Evolutionary conservation across 1,140 invertebrate species (phyloP).

Genomic region (Palaemon carinicauda): DNA sequence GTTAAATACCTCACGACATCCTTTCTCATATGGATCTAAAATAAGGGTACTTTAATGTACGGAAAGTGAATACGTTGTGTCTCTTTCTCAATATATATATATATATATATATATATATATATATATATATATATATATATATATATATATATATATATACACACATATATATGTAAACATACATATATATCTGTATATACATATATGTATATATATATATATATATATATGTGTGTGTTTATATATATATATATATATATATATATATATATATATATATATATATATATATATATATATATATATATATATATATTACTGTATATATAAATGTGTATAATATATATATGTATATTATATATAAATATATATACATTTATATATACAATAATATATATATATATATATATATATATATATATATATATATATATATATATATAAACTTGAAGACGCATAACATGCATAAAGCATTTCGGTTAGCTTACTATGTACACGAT

Average conservation of each 20-base stretch:
- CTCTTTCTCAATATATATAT: background rate
- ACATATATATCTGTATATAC: constrained; percentile 15
- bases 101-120: constrained; percentile 12
- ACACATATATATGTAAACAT: constrained; percentile 8
- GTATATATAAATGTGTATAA: background rate
- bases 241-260: constrained; percentile 14
- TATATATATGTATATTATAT: constrained; percentile 27
- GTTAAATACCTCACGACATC: background rate
- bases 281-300: background rate
- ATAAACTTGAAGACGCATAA: background rate
- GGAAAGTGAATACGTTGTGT: background rate
- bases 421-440: background rate
- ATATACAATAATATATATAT: constrained; percentile 16
- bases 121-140: constrained; percentile 17
- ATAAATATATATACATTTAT: constrained; percentile 21
- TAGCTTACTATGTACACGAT: no score
- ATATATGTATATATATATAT: constrained; percentile 27
- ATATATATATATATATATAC: background rate
- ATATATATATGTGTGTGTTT: constrained; percentile 22
- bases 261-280: background rate
- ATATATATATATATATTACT: constrained; percentile 12
- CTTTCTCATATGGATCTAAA: background rate
- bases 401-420: constrained; percentile 13
- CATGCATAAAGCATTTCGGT: no score
- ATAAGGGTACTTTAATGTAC: no score